Conservation (phyloP, 2,797 vertebrate species). For the Myotis vivesi region DNA sequence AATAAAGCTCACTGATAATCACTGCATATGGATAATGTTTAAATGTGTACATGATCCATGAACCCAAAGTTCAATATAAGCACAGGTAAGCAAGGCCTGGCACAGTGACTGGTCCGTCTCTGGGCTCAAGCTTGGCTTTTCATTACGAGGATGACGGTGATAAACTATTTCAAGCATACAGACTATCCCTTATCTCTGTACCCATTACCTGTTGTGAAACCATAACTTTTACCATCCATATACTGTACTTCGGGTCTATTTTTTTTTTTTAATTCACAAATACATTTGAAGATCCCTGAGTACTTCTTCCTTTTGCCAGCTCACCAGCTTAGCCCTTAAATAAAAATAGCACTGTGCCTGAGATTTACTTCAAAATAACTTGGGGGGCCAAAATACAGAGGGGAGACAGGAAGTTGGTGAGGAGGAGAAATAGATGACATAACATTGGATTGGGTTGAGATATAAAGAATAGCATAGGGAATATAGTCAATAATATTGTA, state of each 20-base stretch:
- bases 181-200: background rate
- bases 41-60: slow-evolving; percentile 54
- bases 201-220: background rate
- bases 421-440: background rate
- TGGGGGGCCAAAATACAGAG: background rate
- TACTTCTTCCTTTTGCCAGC: background rate
- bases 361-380: background rate
- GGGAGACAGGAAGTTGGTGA: background rate
- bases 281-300: background rate
- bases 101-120: background rate
- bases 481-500: background rate
- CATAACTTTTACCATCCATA: background rate
- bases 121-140: background rate
- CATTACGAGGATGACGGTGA: background rate
- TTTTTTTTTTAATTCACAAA: background rate
- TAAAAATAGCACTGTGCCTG: background rate
- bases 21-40: background rate
- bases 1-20: slow-evolving; percentile 43
- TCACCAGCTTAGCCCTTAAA: background rate
- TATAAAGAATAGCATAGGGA: background rate
- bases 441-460: background rate
- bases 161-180: background rate
- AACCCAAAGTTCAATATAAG: slow-evolving; percentile 32
- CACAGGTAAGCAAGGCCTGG: slow-evolving; percentile 13
- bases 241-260: background rate